Percentiles rank a stretch among this genome's conserved stretches.
Conservation (phyloP, 2,797 vertebrate genomes). For the Microctenopoma lineatum region DNA sequence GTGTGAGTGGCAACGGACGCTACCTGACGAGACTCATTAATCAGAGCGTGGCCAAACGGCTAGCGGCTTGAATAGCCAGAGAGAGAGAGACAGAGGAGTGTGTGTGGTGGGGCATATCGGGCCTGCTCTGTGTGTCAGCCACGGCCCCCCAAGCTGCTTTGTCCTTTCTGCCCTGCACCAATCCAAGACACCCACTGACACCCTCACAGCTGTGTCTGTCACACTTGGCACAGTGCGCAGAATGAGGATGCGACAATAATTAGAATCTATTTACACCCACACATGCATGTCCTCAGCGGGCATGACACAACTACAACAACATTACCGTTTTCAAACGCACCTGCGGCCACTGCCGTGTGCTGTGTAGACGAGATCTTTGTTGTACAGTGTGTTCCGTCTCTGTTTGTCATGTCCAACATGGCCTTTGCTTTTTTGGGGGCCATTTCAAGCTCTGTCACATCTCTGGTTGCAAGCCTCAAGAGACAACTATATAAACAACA, state of each 20-base stretch:
- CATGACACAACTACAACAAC: constrained; percentile 19
- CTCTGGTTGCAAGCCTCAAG: constrained; percentile 35
- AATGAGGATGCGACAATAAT: constrained; percentile 66
- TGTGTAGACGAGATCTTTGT: constrained; percentile 1
- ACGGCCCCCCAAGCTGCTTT: constrained; percentile 47
- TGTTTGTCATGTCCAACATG: constrained; percentile 52
- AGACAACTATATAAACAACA: constrained; percentile 30
- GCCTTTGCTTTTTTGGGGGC: constrained; percentile 28
- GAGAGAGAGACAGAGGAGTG: constrained; percentile 7
- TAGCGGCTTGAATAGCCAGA: constrained; percentile 49
- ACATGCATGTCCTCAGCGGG: constrained; percentile 10
- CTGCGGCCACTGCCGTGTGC: background rate
- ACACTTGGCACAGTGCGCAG: constrained; percentile 57
- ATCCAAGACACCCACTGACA: constrained; percentile 64
- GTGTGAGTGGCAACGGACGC: constrained; percentile 77
- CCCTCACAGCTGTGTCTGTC: constrained; percentile 74
- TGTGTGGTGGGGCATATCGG: constrained; percentile 6
- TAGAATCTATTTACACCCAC: constrained; percentile 52
- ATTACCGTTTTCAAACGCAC: constrained; percentile 11
- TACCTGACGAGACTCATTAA: constrained; percentile 83
- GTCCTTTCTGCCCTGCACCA: constrained; percentile 35
- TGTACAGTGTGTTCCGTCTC: constrained; percentile 14
- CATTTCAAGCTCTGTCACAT: constrained; percentile 48
- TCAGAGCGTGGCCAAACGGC: constrained; percentile 70
- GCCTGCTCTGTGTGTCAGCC: constrained; percentile 43